These are phyloP conservation scores for Phanerotoma sp. DNA, from an alignment of 2,888 invertebrate species.

Conservation along the genomic window DNA sequence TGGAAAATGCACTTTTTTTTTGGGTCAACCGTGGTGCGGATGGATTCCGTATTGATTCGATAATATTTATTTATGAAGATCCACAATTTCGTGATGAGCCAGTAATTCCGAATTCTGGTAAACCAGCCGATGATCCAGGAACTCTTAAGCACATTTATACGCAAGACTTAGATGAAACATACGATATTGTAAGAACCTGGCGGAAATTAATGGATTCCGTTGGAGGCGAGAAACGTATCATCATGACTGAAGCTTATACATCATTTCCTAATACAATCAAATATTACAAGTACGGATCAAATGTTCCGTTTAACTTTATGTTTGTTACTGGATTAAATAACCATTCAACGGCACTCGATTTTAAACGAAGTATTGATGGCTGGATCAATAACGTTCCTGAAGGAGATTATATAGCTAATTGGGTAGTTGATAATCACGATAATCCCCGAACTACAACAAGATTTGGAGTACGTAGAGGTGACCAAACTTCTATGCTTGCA, in stretches of 20 bases:
- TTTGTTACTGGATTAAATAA: slow-evolving; percentile 58
- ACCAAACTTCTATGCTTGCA: slow-evolving; percentile 63
- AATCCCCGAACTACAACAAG: slow-evolving; percentile 57
- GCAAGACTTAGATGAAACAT: slow-evolving; percentile 45
- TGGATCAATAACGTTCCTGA: slow-evolving; percentile 65
- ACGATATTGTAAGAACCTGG: slow-evolving; percentile 61
- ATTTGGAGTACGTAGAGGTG: slow-evolving; percentile 58
- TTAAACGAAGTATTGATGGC: slow-evolving; percentile 59
- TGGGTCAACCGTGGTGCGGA: slow-evolving; percentile 64
- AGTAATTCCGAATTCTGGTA: slow-evolving; percentile 29
- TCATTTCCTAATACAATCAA: slow-evolving; percentile 59
- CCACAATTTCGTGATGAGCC: slow-evolving; percentile 46
- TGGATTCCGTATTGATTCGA: slow-evolving; percentile 62
- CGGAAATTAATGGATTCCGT: slow-evolving; percentile 62
- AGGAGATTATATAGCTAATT: slow-evolving; percentile 64
- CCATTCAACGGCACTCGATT: slow-evolving; percentile 60
- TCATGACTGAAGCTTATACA: slow-evolving; percentile 67
- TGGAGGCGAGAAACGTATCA: slow-evolving; percentile 58
- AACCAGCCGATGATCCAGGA: slow-evolving; percentile 42
- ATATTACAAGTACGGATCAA: slow-evolving; percentile 59
- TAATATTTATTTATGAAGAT: slow-evolving; percentile 45
- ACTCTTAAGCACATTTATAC: slow-evolving; percentile 55
- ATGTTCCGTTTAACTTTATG: slow-evolving; percentile 68
- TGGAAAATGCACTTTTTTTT: slow-evolving; percentile 59
- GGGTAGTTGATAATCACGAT: slow-evolving; percentile 69